Evolutionary conservation across 2,113 vertebrate species (phyloP).

Genomic region (Ochotona curzoniae): DNA sequence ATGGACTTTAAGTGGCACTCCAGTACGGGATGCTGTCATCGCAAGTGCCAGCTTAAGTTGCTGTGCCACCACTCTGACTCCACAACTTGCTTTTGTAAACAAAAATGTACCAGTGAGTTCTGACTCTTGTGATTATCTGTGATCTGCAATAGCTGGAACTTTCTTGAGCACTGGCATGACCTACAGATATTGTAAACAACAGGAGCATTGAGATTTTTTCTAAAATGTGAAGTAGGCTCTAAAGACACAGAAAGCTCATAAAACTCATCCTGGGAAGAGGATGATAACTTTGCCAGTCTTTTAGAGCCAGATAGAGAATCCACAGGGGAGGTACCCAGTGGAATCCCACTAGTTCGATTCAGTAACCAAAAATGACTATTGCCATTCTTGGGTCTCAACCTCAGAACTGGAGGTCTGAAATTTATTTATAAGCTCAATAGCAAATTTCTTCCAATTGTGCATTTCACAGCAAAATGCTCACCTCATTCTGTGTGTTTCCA

Average conservation of each 20-base stretch:
- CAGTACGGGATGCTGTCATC: no score
- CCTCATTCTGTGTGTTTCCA: slow-evolving; percentile 83
- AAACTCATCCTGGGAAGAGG: background rate
- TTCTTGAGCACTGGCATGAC: background rate
- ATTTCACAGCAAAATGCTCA: slow-evolving; percentile 75
- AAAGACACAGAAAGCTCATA: background rate
- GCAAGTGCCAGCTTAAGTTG: no score
- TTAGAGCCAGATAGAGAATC: background rate
- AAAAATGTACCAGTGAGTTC: background rate
- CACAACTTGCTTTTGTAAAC: background rate
- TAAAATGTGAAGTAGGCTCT: background rate
- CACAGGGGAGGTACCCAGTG: background rate
- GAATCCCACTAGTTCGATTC: background rate
- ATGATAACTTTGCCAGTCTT: background rate
- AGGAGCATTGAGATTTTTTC: slow-evolving; percentile 4
- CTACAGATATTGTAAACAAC: background rate
- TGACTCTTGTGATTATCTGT: background rate
- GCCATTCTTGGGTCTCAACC: background rate
- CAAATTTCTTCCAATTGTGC: slow-evolving; percentile 74
- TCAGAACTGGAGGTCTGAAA: slow-evolving; percentile 36
- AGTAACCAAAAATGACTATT: background rate
- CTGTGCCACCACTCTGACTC: no score
- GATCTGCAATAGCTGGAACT: background rate
- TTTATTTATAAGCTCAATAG: slow-evolving; percentile 55
- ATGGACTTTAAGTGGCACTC: no score